Conservation (phyloP, 2,113 vertebrate genomes). For the Xiphorhynchus elegans region DNA sequence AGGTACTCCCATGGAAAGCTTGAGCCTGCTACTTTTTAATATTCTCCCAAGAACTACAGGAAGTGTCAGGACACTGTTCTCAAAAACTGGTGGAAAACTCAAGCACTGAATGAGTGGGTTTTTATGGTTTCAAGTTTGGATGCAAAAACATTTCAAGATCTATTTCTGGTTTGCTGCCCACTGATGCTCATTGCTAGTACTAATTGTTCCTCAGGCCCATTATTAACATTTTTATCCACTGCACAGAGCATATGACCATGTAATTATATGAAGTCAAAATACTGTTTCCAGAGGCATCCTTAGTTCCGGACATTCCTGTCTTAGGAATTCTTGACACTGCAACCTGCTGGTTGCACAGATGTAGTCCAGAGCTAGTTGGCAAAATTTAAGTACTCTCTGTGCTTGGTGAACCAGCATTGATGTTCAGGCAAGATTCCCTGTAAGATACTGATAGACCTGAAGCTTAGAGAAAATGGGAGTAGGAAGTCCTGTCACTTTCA, state of each 20-base stretch:
- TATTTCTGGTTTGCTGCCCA: neutral
- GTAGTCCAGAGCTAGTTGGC: neutral
- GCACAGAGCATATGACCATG: neutral
- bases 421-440: neutral
- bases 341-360: neutral
- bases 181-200: neutral
- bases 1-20: neutral
- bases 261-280: neutral
- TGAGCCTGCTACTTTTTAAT: neutral
- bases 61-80: neutral
- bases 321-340: neutral
- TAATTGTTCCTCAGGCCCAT: neutral
- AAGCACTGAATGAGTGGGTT: rapidly evolving
- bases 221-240: neutral
- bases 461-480: neutral
- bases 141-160: neutral
- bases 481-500: neutral
- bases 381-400: neutral
- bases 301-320: neutral
- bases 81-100: neutral
- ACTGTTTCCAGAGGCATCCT: neutral
- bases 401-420: neutral
- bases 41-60: neutral
- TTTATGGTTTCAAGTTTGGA: neutral
- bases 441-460: neutral